Evolutionary conservation across 1,140 invertebrate species (phyloP), one percentile per base, ranked within the genome.

Genomic region (Hyles euphorbiae): DNA sequence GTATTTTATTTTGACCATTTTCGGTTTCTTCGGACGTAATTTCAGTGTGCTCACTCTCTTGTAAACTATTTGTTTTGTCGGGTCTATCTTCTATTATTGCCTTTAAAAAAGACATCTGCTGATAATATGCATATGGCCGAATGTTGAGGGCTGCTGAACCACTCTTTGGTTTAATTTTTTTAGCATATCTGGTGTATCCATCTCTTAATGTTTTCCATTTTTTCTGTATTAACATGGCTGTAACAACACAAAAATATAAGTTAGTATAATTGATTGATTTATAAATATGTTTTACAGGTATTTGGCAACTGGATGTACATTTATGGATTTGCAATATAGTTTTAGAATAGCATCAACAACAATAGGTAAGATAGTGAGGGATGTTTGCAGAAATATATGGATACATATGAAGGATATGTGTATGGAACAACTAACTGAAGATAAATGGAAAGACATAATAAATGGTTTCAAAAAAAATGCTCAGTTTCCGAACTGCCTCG

Each of bases 371-470:
- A 72, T 74, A 63, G 60, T 79, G 53, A 68, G 62, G 33, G 61
- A 70, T 61, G 72, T 80, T 12, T 78, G 70, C 53, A 64, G 46
- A 48, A 48, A 65, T 53, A 75, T 80, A 66, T 82, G 74, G 76
- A 60, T 54, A 22, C 46, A 46, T 47, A 64, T 78, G 58, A 58
- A 64, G 60, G 50, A 61, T 54, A 52, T 55, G 47, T 65, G 60
- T 59, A 56, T 82, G 11, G 66, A 59, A 59, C 47, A 51, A 62
- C 65, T 74, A 45, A 69, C 58, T 62, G 52, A 60, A 65, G 58
- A 70, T 81, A 55, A 72, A 87, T 70, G 76, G 84, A 44, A 89
- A 82, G 58, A 63, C 40, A 63, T 59, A 59, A 46, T 52, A 47
- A 53, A 61, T 55, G 56, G 61, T 50, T 58, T 58, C 12, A 58